phyloP scores from a whole-genome alignment of 2,888 invertebrate species.

The Drosophila basisetae region DNA sequence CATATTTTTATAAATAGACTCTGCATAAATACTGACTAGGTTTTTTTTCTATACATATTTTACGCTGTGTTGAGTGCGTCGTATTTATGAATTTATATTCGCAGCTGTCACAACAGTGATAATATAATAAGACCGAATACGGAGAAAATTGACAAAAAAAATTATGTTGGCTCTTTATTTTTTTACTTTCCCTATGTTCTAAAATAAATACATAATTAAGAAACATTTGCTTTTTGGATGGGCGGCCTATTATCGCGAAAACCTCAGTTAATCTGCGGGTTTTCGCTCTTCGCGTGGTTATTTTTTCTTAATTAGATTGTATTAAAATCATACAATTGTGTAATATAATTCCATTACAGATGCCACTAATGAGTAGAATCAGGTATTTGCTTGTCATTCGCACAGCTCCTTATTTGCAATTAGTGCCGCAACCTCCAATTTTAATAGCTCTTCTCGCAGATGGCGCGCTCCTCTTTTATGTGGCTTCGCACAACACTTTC shows the following conservation, averaged over 20 bases:
- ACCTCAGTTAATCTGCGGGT: conserved; percentile 35
- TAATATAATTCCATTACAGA: not conserved
- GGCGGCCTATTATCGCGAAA: conserved; percentile 20
- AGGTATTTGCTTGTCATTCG: conserved; percentile 13
- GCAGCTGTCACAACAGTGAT: conserved; percentile 64
- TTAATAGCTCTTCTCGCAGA: conserved; percentile 32
- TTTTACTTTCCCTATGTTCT: conserved; percentile 3
- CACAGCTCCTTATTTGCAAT: conserved; percentile 3
- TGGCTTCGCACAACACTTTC: conserved; percentile 26
- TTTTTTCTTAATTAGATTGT: not conserved
- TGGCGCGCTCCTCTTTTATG: conserved; percentile 31
- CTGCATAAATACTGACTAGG: not conserved
- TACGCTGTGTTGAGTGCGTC: conserved; percentile 25
- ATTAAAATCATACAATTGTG: not conserved
- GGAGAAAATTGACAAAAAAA: conserved; percentile 19
- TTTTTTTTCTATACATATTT: not conserved
- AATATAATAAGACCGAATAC: conserved; percentile 38
- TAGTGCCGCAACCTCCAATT: conserved; percentile 19
- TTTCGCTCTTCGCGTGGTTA: conserved; percentile 5
- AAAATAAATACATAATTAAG: conserved; percentile 54
- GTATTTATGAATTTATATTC: conserved; percentile 50
- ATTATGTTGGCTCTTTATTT: conserved; percentile 17
- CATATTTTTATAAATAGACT: not conserved
- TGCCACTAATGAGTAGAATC: not conserved
- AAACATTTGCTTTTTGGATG: conserved; percentile 57